A percentile compares a stretch with the other conserved stretches of the same genome.
These are phyloP conservation scores for Hipposideros larvatus DNA, from an alignment of 2,797 vertebrate genomes.

Conservation along the genomic window DNA sequence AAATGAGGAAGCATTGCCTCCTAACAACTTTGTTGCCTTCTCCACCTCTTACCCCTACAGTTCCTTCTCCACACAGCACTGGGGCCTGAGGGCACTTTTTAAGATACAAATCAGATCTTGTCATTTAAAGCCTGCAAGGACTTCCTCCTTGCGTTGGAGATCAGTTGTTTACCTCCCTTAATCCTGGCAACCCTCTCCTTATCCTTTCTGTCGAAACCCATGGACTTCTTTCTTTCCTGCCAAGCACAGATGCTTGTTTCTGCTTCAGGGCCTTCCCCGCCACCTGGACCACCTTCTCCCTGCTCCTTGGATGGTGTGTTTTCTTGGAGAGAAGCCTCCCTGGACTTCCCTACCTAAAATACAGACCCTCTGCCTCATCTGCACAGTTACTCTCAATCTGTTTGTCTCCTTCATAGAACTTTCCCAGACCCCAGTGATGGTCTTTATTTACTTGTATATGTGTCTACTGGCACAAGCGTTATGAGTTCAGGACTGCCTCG, in stretches of 20 bases:
- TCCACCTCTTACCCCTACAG: neutral
- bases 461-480: neutral
- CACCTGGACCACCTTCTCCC: neutral
- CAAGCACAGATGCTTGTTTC: neutral
- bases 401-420: slow-evolving; percentile 1
- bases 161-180: neutral
- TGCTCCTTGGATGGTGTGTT: neutral
- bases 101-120: neutral
- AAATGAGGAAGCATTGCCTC: neutral
- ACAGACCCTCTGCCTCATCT: neutral
- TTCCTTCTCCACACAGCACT: neutral
- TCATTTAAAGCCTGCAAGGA: neutral
- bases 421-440: neutral
- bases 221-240: neutral
- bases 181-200: neutral
- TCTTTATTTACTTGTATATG: neutral
- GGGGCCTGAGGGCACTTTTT: neutral
- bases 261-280: neutral
- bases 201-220: neutral
- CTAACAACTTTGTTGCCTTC: neutral
- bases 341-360: neutral
- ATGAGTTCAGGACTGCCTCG: neutral
- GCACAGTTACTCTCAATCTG: neutral
- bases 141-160: neutral
- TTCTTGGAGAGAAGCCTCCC: neutral